phyloP scores from a whole-genome alignment of 2,888 invertebrate species.

The Hypercompe scribonia region DNA sequence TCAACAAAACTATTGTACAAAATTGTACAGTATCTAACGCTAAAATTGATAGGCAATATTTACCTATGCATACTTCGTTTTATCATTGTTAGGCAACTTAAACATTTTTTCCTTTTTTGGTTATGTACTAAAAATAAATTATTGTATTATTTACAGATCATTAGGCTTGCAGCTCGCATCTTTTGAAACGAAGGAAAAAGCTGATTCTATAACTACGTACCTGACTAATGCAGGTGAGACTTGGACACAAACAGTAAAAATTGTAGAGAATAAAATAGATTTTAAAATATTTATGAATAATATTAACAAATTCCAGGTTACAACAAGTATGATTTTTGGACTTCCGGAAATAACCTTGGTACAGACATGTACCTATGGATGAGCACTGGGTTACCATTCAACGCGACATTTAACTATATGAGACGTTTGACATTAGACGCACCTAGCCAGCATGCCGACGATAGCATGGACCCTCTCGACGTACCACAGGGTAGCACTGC shows the following conservation, averaged over 20 bases:
- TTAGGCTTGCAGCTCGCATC: constrained; percentile 94
- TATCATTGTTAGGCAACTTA: neutral
- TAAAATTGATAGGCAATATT: neutral
- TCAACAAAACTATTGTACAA: neutral
- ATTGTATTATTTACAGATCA: constrained; percentile 84
- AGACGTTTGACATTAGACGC: constrained; percentile 84
- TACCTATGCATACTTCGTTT: neutral
- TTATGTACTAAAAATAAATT: constrained; percentile 18
- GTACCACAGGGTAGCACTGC: constrained; percentile 91
- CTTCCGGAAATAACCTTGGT: constrained; percentile 94
- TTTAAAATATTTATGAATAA: neutral
- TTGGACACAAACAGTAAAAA: neutral
- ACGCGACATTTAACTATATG: constrained; percentile 95
- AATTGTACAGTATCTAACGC: neutral
- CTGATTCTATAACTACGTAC: constrained; percentile 93
- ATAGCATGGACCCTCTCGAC: constrained; percentile 88
- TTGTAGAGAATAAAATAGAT: neutral
- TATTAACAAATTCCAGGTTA: constrained; percentile 83
- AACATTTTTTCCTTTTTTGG: neutral
- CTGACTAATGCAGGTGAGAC: constrained; percentile 91
- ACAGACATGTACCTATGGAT: constrained; percentile 96
- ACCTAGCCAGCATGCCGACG: constrained; percentile 84
- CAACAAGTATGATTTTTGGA: constrained; percentile 95
- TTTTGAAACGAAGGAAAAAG: constrained; percentile 95
- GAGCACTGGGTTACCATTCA: constrained; percentile 95